phyloP scores from a whole-genome alignment of 2,888 invertebrate species.

The Exocentrus adspersus region DNA sequence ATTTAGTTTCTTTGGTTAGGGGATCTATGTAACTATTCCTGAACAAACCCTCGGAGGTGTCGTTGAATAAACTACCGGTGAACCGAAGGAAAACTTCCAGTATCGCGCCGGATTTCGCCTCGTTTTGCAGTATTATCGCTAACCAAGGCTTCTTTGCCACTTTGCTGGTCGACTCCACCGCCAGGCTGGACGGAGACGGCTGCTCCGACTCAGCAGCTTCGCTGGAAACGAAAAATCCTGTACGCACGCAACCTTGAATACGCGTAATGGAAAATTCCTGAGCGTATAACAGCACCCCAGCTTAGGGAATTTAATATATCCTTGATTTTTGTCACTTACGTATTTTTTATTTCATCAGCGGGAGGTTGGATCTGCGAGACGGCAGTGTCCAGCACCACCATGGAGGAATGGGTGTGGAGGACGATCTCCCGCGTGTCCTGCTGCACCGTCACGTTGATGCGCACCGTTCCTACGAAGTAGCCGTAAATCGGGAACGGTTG shows the following conservation, averaged over 20 bases:
- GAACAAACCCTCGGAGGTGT: slow-evolving; percentile 75
- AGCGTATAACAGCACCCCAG: too few species aligned
- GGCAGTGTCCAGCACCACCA: slow-evolving; percentile 66
- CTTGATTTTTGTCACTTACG: background rate
- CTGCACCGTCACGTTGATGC: slow-evolving; percentile 76
- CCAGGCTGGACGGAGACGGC: background rate
- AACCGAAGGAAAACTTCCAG: slow-evolving; percentile 74
- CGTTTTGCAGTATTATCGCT: slow-evolving; percentile 70
- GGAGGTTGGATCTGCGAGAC: slow-evolving; percentile 48
- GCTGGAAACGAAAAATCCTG: background rate
- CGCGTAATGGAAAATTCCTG: too few species aligned
- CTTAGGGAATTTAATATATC: too few species aligned
- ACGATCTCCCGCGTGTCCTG: slow-evolving; percentile 71
- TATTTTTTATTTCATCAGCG: slow-evolving; percentile 48
- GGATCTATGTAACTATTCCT: slow-evolving; percentile 71
- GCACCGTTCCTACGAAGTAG: slow-evolving; percentile 74
- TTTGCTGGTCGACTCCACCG: slow-evolving; percentile 63
- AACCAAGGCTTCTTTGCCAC: slow-evolving; percentile 72
- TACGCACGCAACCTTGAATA: too few species aligned
- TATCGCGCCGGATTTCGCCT: slow-evolving; percentile 67
- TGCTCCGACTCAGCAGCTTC: background rate
- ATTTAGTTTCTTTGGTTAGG: slow-evolving; percentile 58
- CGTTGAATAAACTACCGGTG: slow-evolving; percentile 72
- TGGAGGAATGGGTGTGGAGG: slow-evolving; percentile 73
- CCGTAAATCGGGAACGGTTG: slow-evolving; percentile 74